Base-by-base conservation (phyloP, 2,113 vertebrate genomes). In the Arizona elegans region DNA sequence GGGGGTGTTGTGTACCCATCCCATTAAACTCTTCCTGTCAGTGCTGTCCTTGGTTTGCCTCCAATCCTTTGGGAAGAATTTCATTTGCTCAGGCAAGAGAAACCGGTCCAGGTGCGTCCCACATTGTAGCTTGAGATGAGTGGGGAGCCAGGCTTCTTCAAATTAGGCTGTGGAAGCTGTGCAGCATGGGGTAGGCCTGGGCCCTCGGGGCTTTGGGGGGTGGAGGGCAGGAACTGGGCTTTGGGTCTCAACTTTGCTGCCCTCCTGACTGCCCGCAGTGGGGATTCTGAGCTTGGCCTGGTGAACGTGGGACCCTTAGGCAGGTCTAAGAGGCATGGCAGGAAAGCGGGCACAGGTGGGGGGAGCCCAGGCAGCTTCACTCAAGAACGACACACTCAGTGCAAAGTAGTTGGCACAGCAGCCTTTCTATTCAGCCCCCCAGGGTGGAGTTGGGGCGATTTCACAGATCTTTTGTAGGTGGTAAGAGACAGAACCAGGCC, bases 351-450 rank as follows among this genome's bases (percentile, higher is more conserved):
- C 65, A n/a, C 11, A 1, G 12, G 47, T 0, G 43, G 3, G 10
- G 43, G 9, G 3, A 50, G 21, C 43, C 43, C 23, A 3, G 33
- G 5, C 21, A n/a, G 29, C 29, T 13, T 47, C 10, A 23, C 38
- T 86, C 81, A 38, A 86, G 38, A 86, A 86, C 0, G 17, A 88
- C 23, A 26, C 17, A 43, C 55, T 1, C 17, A 21, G 1, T 1
- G 38, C 15, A 12, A 29, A 26, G 23, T 29, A n/a, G 12, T 54
- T 33, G 65, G 52, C 54, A 81, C 38, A 54, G 33, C 38, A 4
- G 92, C 53, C 87, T 50, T 38, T 91, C 85, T 92, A 89, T 92
- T 92, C 38, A 81, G 65, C 2, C 11, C 87, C 62, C 65, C 53
- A 0, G 50, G 62, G 3, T 38, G 59, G 33, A 52, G 7, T 81